phyloP scores from a whole-genome alignment of 2,888 invertebrate species.

The Geophilus truncorum region DNA sequence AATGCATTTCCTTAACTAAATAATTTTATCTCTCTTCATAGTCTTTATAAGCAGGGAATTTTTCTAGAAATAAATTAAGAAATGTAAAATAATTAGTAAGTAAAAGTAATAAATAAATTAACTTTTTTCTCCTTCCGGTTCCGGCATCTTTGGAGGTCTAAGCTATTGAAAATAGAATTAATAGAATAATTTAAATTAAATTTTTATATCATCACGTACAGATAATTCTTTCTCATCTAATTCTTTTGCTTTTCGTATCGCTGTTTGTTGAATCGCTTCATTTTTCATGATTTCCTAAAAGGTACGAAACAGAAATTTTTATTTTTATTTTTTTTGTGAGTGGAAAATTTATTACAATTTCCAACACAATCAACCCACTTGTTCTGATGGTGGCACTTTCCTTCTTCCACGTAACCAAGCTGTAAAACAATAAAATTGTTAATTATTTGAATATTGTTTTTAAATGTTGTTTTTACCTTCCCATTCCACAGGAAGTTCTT shows the following conservation, averaged over 20 bases:
- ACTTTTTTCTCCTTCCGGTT: constrained; percentile 27
- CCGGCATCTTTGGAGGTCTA: constrained; percentile 40
- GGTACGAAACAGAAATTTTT: neutral
- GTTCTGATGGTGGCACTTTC: constrained; percentile 62
- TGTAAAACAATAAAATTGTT: constrained; percentile 32
- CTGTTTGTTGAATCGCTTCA: constrained; percentile 63
- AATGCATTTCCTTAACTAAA: neutral
- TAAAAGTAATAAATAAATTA: neutral
- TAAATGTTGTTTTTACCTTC: constrained; percentile 51
- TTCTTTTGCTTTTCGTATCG: constrained; percentile 68
- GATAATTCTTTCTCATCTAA: constrained; percentile 55
- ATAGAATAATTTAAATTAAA: neutral
- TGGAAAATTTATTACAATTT: no score
- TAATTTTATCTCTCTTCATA: constrained; percentile 52
- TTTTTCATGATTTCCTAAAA: constrained; percentile 63
- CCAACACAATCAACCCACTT: no score
- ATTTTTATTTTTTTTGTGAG: neutral
- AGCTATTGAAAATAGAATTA: constrained; percentile 46
- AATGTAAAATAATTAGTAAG: no score
- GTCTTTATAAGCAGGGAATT: constrained; percentile 59
- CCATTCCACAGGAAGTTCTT: constrained; percentile 80
- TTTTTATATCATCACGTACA: no score
- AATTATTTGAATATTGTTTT: neutral
- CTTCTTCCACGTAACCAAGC: constrained; percentile 71
- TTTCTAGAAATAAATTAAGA: no score